Conservation (phyloP, 2,113 vertebrate species). For the Nycticorax nycticorax region DNA sequence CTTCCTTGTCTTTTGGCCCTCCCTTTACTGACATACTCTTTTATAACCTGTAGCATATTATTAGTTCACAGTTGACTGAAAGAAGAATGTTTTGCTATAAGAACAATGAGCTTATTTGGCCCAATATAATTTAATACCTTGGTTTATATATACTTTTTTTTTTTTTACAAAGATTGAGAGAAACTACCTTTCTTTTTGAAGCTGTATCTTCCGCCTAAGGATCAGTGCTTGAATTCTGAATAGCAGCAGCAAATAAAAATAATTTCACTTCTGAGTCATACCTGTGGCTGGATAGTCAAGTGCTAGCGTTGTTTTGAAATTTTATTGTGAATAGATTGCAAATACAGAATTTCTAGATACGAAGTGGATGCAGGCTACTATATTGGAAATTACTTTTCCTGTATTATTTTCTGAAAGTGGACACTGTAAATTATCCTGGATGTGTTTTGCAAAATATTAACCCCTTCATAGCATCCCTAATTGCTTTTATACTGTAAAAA, state of each 20-base stretch:
- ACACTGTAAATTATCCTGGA: not conserved
- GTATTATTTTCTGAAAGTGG: not conserved
- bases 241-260: not conserved
- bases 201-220: accelerated
- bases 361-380: not conserved
- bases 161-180: not conserved
- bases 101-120: not conserved
- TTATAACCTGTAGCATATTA: not conserved
- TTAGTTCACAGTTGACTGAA: not conserved
- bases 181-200: not conserved
- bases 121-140: not conserved
- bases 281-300: not conserved
- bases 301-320: not conserved
- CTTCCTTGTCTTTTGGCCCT: not conserved
- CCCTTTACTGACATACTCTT: not conserved
- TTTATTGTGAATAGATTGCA: not conserved
- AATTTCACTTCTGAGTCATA: not conserved
- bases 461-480: not conserved
- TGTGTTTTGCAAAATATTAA: not conserved
- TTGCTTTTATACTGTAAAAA: not conserved
- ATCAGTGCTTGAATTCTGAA: not conserved
- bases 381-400: not conserved
- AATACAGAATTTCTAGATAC: not conserved
- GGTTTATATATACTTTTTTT: not conserved
- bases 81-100: not conserved